A percentile compares a stretch with the other conserved stretches of the same genome.
These are phyloP conservation scores for Clarias fuscus DNA, from an alignment of 2,797 vertebrate genomes.

Conservation along the genomic window DNA sequence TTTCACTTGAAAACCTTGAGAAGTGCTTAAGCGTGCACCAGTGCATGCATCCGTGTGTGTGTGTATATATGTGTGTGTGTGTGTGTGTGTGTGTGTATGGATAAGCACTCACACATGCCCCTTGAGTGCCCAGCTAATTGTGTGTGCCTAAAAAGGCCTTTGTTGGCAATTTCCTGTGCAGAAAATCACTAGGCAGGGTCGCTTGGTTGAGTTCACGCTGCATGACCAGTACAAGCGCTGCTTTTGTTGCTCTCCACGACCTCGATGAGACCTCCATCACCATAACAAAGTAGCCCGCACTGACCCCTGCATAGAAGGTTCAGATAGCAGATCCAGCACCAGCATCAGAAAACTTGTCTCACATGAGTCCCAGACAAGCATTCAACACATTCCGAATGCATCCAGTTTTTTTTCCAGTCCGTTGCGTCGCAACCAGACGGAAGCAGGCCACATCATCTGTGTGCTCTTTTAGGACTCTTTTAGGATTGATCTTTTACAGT, in stretches of 20 bases:
- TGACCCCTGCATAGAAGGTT: conserved; percentile 33
- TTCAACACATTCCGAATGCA: background rate
- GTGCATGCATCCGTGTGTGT: conserved; percentile 13
- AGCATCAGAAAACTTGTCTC: conserved; percentile 36
- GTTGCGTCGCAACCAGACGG: background rate
- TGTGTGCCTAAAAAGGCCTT: conserved; percentile 46
- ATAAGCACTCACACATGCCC: conserved; percentile 32
- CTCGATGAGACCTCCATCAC: conserved; percentile 49
- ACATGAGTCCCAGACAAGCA: conserved; percentile 1
- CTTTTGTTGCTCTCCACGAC: conserved; percentile 50
- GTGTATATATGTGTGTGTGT: background rate
- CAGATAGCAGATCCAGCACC: conserved; percentile 35
- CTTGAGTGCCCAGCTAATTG: conserved; percentile 51
- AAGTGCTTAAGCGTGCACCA: conserved; percentile 28
- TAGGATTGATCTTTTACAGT: background rate
- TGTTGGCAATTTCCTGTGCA: conserved; percentile 53
- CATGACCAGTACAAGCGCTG: conserved; percentile 44
- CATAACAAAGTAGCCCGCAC: conserved; percentile 49
- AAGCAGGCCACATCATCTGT: background rate
- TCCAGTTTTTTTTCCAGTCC: background rate
- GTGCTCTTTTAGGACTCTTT: background rate
- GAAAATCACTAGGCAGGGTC: conserved; percentile 44
- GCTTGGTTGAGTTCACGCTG: conserved; percentile 27
- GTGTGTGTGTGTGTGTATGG: background rate
- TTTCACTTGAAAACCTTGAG: conserved; percentile 34